Evolutionary conservation across 2,888 invertebrate species (phyloP).

Genomic region (Drosophila subquinaria): DNA sequence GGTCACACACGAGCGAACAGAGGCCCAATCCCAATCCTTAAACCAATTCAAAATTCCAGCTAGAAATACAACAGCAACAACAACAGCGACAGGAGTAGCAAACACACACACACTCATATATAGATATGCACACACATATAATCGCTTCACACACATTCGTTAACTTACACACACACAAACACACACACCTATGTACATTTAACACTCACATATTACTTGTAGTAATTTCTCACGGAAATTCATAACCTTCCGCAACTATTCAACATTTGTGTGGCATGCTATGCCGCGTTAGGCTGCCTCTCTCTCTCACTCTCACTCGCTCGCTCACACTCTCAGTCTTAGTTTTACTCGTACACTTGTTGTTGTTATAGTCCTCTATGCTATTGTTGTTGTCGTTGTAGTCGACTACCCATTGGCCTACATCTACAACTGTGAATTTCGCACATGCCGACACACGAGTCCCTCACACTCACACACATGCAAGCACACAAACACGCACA

Average conservation of each 20-base stretch:
- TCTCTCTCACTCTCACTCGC: slow-evolving; percentile 9
- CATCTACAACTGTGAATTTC: slow-evolving; percentile 79
- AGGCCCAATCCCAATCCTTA: slow-evolving; percentile 35
- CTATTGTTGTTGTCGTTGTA: slow-evolving; percentile 34
- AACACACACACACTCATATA: slow-evolving; percentile 28
- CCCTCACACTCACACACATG: slow-evolving; percentile 15
- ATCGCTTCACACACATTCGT: slow-evolving; percentile 4
- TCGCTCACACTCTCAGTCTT: no score
- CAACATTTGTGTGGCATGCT: slow-evolving; percentile 78
- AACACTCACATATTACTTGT: slow-evolving; percentile 79
- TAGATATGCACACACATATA: slow-evolving; percentile 10
- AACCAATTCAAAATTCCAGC: slow-evolving; percentile 51
- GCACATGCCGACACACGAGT: slow-evolving; percentile 46
- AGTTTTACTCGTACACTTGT: slow-evolving; percentile 10
- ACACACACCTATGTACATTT: slow-evolving; percentile 32
- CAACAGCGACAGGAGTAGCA: slow-evolving; percentile 16
- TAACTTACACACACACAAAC: slow-evolving; percentile 10
- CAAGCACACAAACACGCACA: background rate
- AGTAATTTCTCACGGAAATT: slow-evolving; percentile 83
- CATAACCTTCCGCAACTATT: slow-evolving; percentile 84
- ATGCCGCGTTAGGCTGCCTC: slow-evolving; percentile 51
- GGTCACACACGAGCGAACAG: slow-evolving; percentile 78
- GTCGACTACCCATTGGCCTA: slow-evolving; percentile 83
- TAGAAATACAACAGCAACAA: slow-evolving; percentile 13
- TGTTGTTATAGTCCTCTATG: slow-evolving; percentile 25